Evolutionary conservation across 2,797 vertebrate genomes (phyloP).

Genomic region (Lacerta bilineata): DNA sequence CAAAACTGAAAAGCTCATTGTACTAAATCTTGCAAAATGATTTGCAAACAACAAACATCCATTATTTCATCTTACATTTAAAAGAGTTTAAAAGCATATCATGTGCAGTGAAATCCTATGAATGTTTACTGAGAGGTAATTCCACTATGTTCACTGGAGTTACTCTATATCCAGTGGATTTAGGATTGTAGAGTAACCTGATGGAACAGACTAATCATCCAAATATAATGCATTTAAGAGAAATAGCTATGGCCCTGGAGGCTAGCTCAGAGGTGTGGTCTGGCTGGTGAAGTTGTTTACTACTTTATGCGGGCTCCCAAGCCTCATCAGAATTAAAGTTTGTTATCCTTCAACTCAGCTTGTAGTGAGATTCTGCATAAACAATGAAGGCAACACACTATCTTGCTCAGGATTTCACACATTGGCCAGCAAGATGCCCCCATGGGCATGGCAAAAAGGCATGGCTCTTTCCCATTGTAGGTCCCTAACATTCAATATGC

Average conservation of each 20-base stretch:
- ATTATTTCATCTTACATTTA: background rate
- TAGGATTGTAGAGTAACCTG: background rate
- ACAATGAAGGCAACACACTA: no score
- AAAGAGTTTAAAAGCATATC: background rate
- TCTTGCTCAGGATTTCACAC: background rate
- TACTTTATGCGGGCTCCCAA: no score
- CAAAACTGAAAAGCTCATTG: constrained; percentile 6
- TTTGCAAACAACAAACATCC: constrained; percentile 13
- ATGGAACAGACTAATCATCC: background rate
- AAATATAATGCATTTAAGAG: no score
- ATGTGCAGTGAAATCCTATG: background rate
- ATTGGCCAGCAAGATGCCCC: background rate
- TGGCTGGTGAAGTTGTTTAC: no score
- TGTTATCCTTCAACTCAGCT: no score
- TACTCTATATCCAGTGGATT: background rate
- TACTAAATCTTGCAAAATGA: constrained; percentile 40
- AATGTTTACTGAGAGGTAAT: background rate
- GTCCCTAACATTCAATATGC: background rate
- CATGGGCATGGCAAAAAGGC: background rate
- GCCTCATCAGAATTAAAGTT: no score
- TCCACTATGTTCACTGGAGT: background rate
- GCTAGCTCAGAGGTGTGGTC: no score
- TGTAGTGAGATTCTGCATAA: no score
- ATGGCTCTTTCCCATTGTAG: background rate
- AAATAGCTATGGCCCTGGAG: no score